Conservation (phyloP, 2,888 invertebrate genomes). For the Mythimna albipuncta region DNA sequence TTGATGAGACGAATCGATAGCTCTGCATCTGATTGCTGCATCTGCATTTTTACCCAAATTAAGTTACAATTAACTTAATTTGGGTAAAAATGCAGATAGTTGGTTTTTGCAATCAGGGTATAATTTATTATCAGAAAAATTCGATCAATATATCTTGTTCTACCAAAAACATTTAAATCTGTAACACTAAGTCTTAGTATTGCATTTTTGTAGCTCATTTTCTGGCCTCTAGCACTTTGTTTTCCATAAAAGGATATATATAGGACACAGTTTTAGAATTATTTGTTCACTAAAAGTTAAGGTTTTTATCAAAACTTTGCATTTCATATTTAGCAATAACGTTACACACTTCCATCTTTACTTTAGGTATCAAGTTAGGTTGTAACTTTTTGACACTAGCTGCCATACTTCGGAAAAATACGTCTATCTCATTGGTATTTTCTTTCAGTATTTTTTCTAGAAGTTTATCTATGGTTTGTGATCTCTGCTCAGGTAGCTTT, state of each 20-base stretch:
- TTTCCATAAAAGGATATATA: conserved; percentile 6
- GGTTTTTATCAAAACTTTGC: conserved; percentile 85
- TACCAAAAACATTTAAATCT: conserved; percentile 7
- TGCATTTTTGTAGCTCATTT: conserved; percentile 27
- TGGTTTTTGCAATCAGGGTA: too few species aligned
- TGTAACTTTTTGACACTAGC: conserved; percentile 88
- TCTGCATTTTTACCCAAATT: too few species aligned
- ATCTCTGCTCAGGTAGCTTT: conserved; percentile 78
- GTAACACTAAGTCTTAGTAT: conserved; percentile 36
- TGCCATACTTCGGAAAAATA: conserved; percentile 88
- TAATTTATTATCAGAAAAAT: conserved; percentile 11
- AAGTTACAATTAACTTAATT: too few species aligned
- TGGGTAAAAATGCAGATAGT: too few species aligned
- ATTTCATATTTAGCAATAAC: conserved; percentile 89
- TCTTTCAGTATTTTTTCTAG: conserved; percentile 87
- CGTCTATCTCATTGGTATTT: conserved; percentile 87
- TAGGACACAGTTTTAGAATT: conserved; percentile 22
- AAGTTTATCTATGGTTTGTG: conserved; percentile 83
- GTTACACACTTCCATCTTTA: conserved; percentile 89
- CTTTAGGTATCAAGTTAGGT: conserved; percentile 87
- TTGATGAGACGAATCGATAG: too few species aligned
- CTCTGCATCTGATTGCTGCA: too few species aligned
- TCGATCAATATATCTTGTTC: conserved; percentile 2
- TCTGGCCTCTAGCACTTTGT: not conserved
- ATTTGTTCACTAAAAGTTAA: conserved; percentile 49